A percentile compares a stretch with the other conserved stretches of the same genome.
These are phyloP conservation scores for Pteronotus mesoamericanus DNA, from an alignment of 2,797 vertebrate species.

Conservation along the genomic window DNA sequence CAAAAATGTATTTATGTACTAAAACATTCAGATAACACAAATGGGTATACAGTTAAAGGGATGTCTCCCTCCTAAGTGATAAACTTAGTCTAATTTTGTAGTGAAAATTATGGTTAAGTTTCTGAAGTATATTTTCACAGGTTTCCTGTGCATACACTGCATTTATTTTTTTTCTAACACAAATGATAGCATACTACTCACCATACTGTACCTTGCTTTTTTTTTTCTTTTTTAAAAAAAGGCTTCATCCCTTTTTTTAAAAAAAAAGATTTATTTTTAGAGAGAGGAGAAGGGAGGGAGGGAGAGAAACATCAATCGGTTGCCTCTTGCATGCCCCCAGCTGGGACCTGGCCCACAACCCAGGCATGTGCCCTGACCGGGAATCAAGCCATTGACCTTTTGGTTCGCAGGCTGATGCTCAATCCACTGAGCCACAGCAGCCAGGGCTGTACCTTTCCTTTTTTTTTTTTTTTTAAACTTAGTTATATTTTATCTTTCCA, in stretches of 20 bases:
- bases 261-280: too few relatives aligned
- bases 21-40: not conserved
- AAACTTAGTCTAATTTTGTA: not conserved
- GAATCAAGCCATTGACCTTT: too few relatives aligned
- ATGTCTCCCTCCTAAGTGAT: not conserved
- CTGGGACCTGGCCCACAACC: too few relatives aligned
- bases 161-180: not conserved
- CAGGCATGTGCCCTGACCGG: too few relatives aligned
- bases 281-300: too few relatives aligned
- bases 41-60: not conserved
- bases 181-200: not conserved
- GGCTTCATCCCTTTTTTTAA: too few relatives aligned
- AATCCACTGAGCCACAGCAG: too few relatives aligned
- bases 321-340: too few relatives aligned
- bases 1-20: not conserved
- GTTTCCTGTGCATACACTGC: not conserved
- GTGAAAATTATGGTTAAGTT: not conserved
- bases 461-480: not conserved
- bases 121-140: not conserved
- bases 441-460: not conserved
- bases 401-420: too few relatives aligned
- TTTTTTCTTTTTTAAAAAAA: too few relatives aligned
- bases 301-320: too few relatives aligned
- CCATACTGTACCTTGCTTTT: not conserved
- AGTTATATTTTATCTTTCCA: not conserved